These are phyloP conservation scores for Timema podura DNA, from an alignment of 2,888 invertebrate species.

Conservation along the genomic window DNA sequence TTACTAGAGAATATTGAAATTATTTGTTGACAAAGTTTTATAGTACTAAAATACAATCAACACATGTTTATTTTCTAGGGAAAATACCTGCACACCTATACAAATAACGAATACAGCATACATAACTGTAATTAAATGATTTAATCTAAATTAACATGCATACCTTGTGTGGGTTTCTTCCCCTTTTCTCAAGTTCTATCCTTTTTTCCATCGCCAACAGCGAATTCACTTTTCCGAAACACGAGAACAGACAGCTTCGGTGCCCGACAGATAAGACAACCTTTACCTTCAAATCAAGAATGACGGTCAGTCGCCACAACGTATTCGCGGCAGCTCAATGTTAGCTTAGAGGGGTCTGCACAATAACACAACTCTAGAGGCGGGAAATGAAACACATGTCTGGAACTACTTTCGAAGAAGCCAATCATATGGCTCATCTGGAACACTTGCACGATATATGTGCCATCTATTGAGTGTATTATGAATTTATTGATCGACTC, in stretches of 20 bases:
- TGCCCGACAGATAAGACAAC: constrained; percentile 40
- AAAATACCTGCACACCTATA: too few relatives aligned
- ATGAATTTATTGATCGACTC: constrained; percentile 29
- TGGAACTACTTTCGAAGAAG: constrained; percentile 43
- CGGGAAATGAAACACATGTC: constrained; percentile 45
- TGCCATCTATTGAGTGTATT: constrained; percentile 26
- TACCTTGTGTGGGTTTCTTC: constrained; percentile 86
- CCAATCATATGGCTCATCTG: constrained; percentile 37
- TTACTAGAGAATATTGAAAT: too few relatives aligned
- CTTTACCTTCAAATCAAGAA: constrained; percentile 44
- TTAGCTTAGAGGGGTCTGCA: constrained; percentile 40
- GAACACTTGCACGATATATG: constrained; percentile 11
- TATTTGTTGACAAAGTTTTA: too few relatives aligned
- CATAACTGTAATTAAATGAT: too few relatives aligned
- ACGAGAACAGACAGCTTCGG: constrained; percentile 32
- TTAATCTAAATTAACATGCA: constrained; percentile 48
- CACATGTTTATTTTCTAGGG: too few relatives aligned
- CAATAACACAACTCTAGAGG: constrained; percentile 41
- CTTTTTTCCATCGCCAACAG: constrained; percentile 79
- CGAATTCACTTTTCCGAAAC: constrained; percentile 22
- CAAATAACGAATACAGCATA: too few relatives aligned
- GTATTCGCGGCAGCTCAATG: constrained; percentile 33
- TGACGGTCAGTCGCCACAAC: constrained; percentile 43
- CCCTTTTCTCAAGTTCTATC: constrained; percentile 91
- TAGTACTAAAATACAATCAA: too few relatives aligned